Base-by-base conservation (phyloP, 2,888 invertebrate genomes). In the Apamea monoglypha region DNA sequence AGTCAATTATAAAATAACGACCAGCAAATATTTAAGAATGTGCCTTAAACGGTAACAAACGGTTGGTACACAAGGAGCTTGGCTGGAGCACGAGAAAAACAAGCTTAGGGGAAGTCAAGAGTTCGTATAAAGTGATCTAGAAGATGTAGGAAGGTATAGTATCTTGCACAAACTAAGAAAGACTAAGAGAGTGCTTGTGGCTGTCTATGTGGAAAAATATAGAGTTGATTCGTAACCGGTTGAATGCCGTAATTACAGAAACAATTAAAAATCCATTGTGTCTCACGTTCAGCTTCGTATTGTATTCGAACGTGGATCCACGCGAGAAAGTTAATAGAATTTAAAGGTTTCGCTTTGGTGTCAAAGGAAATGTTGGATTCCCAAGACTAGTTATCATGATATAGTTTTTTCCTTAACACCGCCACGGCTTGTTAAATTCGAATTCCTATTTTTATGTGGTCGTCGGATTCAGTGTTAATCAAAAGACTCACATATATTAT, bases 81-180 rank as follows among this genome's bases (percentile, higher is more conserved):
- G 76, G 71, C 76, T 63, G n/a, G 16, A 59, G 67, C 56, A n/a
- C 29, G 64, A 81, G 72, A 67, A 80, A 81, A 85, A 81, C 74
- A 83, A 82, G 87, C 85, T 87, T 81, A 76, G 47, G 32, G 4
- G 44, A 63, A 75, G 76, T 72, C 69, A 50, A 25, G 81, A 85
- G 66, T 81, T 77, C n/a, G 69, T 82, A 81, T 78, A 81, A 70
- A 81, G 69, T 69, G 29, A 78, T 64, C 63, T 68, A n/a, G 36
- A 53, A 56, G 18, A 50, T 50, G 12, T 29, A 44, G 2, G 81
- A n/a, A 76, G 2, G n/a, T 56, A 66, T 18, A 79, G n/a, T 21
- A 56, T 64, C n/a, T 67, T 59, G 25, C 16, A 66, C 12, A 63
- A 68, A 68, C 32, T 67, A 32, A 64, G 32, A 44, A 21, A 8